A percentile compares a stretch with the other conserved stretches of the same genome.
Conservation (phyloP, 2,113 vertebrate species). For the Ameiurus melas region DNA sequence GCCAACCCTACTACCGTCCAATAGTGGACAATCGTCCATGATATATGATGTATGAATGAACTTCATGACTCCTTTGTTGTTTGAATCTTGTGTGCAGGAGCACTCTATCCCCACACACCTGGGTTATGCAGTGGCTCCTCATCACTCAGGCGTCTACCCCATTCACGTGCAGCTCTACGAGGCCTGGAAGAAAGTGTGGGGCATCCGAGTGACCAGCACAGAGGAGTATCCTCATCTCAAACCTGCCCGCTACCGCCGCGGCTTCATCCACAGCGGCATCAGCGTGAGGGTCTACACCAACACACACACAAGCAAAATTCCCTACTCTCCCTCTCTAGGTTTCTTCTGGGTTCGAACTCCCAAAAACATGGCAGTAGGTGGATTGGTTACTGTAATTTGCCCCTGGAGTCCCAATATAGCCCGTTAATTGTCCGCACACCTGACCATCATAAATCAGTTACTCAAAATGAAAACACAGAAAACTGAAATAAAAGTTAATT, state of each 20-base stretch:
- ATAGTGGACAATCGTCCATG: too few relatives aligned
- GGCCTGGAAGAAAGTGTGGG: constrained; percentile 97
- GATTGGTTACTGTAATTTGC: neutral
- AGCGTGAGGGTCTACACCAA: constrained; percentile 72
- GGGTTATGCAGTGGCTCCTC: constrained; percentile 95
- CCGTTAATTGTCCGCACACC: neutral
- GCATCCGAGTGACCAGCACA: constrained; percentile 93
- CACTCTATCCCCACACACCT: constrained; percentile 95
- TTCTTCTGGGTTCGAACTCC: neutral
- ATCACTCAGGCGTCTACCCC: constrained; percentile 95
- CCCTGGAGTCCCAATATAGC: neutral
- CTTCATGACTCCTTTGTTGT: neutral
- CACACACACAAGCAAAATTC: constrained; percentile 2
- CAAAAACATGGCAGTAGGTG: neutral
- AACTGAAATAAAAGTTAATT: neutral
- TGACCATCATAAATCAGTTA: neutral
- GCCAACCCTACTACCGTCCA: too few relatives aligned
- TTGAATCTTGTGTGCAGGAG: constrained; percentile 71
- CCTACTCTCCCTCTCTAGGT: neutral
- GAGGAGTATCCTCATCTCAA: constrained; percentile 98
- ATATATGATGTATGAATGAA: neutral
- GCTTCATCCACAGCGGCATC: constrained; percentile 93
- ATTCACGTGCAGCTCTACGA: constrained; percentile 94
- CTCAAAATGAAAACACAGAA: neutral
- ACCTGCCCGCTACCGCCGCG: constrained; percentile 90